These are phyloP conservation scores for Limenitis camilla DNA, from an alignment of 2,888 invertebrate genomes.

Conservation along the genomic window DNA sequence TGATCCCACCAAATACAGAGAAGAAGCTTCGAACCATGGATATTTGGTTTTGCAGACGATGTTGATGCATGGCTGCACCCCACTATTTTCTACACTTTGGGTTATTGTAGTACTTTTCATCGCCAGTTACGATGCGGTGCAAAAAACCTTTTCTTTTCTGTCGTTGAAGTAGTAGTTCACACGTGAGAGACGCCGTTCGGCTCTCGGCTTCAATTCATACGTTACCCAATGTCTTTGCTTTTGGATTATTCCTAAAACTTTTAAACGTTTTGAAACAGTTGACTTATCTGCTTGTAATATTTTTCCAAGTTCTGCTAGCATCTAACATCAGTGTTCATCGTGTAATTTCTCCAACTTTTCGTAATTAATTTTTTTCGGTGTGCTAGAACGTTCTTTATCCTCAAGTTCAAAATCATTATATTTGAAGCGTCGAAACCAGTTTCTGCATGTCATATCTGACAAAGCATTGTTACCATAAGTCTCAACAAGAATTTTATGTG, in stretches of 20 bases:
- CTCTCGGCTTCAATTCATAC: slow-evolving; percentile 23
- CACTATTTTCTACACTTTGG: slow-evolving; percentile 15
- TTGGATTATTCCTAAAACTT: slow-evolving; percentile 11
- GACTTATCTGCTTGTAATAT: slow-evolving; percentile 8
- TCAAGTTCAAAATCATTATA: slow-evolving; percentile 4
- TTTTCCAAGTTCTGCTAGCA: slow-evolving; percentile 6
- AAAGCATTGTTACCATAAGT: slow-evolving; percentile 1
- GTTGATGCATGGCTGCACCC: slow-evolving; percentile 6
- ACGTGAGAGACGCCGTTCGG: slow-evolving; percentile 20
- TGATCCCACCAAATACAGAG: background rate
- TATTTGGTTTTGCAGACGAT: slow-evolving; percentile 1
- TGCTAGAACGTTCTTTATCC: slow-evolving; percentile 4
- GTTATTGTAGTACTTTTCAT: slow-evolving; percentile 18
- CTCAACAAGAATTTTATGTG: background rate
- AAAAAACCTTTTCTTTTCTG: slow-evolving; percentile 17
- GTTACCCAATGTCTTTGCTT: slow-evolving; percentile 7
- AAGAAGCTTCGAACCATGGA: background rate
- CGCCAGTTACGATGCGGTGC: slow-evolving; percentile 13
- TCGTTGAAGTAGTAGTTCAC: slow-evolving; percentile 13
- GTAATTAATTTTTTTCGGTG: slow-evolving; percentile 8
- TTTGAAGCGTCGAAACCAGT: slow-evolving; percentile 1
- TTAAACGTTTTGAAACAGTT: slow-evolving; percentile 6
- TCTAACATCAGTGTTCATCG: slow-evolving; percentile 5
- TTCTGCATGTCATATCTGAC: background rate
- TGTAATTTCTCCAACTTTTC: slow-evolving; percentile 7